Conservation (phyloP, 2,888 invertebrate genomes). For the Clunio marinus region DNA sequence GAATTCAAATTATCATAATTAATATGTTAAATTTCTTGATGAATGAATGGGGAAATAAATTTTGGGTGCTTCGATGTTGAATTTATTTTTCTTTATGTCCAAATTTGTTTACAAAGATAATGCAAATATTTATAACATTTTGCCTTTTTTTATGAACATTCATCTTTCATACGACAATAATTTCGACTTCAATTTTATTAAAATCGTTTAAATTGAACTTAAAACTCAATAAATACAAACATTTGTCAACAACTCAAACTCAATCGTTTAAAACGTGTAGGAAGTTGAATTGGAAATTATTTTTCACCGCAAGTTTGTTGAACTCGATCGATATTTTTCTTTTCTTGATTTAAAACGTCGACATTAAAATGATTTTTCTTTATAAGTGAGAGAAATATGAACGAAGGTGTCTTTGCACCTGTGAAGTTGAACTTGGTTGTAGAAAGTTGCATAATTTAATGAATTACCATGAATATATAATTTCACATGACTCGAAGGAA, state of each 20-base stretch:
- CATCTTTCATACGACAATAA: no score
- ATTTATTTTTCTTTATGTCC: no score
- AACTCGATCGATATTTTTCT: slow-evolving; percentile 19
- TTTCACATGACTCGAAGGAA: slow-evolving; percentile 5
- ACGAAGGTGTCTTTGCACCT: slow-evolving; percentile 23
- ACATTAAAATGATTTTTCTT: background rate
- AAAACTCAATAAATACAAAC: no score
- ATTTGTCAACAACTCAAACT: slow-evolving; percentile 2
- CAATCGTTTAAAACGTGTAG: background rate
- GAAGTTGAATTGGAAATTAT: background rate
- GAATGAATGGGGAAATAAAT: no score
- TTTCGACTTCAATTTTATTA: no score
- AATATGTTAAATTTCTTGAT: no score
- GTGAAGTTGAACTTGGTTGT: slow-evolving; percentile 11
- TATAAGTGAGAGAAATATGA: background rate
- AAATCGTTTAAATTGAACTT: no score
- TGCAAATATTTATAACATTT: no score
- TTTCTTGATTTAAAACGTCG: background rate
- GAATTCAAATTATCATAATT: no score
- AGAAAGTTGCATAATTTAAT: slow-evolving; percentile 28
- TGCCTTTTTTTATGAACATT: no score
- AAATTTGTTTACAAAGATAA: no score
- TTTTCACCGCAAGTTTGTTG: background rate
- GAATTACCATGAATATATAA: slow-evolving; percentile 17
- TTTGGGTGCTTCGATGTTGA: no score